Evolutionary conservation across 1,140 invertebrate species (phyloP).

Genomic region (Nebria ingens): DNA sequence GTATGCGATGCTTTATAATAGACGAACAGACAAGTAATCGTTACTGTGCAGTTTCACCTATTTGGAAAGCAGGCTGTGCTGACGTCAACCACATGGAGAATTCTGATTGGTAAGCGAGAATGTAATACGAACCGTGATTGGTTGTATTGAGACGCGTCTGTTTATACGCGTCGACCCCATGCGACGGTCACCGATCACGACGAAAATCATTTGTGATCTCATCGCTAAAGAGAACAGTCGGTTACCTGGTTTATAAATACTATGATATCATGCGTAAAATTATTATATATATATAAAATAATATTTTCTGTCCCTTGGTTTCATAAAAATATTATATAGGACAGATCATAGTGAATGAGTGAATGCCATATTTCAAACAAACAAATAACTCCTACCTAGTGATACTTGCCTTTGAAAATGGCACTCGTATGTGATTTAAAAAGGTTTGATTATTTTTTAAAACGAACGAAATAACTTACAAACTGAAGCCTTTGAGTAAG

Average conservation of each 20-base stretch:
- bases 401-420: constrained; percentile 32
- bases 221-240: constrained; percentile 34
- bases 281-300: constrained; percentile 18
- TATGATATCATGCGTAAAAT: constrained; percentile 20
- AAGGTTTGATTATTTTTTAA: constrained; percentile 36
- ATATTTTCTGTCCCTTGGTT: constrained; percentile 22
- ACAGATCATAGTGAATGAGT: constrained; percentile 35
- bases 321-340: constrained; percentile 24
- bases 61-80: not conserved
- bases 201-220: constrained; percentile 34
- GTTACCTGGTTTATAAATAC: constrained; percentile 16
- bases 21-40: not conserved
- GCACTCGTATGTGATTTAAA: constrained; percentile 33
- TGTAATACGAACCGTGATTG: not conserved
- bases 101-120: not conserved
- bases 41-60: not conserved
- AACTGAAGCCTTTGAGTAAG: constrained; percentile 12
- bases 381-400: constrained; percentile 30
- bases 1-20: not conserved
- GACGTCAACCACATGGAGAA: not conserved
- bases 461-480: constrained; percentile 25
- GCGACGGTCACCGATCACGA: no score
- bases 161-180: not conserved
- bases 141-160: not conserved
- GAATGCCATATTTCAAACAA: constrained; percentile 34